Evolutionary conservation across 2,888 invertebrate genomes (phyloP).

Genomic region (Temnothorax ravouxi): DNA sequence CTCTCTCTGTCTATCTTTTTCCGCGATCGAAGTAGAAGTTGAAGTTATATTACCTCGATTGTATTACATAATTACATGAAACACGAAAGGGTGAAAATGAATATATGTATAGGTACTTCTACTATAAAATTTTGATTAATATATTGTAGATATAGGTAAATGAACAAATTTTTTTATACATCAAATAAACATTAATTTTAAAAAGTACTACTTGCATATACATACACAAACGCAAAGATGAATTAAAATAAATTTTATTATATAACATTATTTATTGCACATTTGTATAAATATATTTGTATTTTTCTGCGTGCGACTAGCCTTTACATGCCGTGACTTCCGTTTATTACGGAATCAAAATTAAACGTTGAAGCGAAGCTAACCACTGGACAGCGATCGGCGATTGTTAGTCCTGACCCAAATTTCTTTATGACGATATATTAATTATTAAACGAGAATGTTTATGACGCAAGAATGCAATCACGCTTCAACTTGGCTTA

Average conservation of each 20-base stretch:
- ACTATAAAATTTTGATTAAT: neutral
- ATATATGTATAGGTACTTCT: neutral
- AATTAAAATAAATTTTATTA: neutral
- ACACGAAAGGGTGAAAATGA: neutral
- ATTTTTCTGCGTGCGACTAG: neutral
- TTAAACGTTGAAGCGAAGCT: conserved; percentile 30
- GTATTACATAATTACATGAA: neutral
- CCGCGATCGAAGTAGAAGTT: neutral
- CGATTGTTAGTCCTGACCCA: conserved; percentile 61
- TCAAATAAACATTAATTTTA: neutral
- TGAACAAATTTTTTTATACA: neutral
- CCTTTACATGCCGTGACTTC: conserved; percentile 35
- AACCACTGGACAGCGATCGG: conserved; percentile 12
- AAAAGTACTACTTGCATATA: neutral
- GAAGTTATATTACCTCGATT: neutral
- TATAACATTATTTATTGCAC: neutral
- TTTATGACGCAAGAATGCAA: conserved; percentile 69
- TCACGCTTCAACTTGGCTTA: conserved; percentile 59
- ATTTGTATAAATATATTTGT: neutral
- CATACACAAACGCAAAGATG: neutral
- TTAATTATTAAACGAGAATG: conserved; percentile 70
- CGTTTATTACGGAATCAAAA: conserved; percentile 55
- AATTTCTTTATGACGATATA: conserved; percentile 61
- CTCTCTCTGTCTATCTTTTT: neutral
- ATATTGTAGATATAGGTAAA: neutral